phyloP scores from a whole-genome alignment of 2,888 invertebrate genomes.

The Leptarthrus brevirostris region DNA sequence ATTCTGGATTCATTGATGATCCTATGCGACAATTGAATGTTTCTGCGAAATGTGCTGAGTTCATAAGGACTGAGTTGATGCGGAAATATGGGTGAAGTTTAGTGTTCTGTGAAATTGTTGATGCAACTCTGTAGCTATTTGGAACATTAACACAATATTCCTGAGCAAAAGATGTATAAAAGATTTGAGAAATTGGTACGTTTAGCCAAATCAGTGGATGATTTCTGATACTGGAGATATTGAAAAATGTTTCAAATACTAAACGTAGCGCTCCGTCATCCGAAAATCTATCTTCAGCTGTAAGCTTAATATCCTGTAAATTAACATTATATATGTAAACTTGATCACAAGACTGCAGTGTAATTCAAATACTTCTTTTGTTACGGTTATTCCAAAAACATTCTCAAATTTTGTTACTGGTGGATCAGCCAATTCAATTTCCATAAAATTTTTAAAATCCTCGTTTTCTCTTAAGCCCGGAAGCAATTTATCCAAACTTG shows the following conservation, averaged over 20 bases:
- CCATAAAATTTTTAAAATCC: slow-evolving; percentile 44
- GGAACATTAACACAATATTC: slow-evolving; percentile 31
- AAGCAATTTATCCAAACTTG: slow-evolving; percentile 15
- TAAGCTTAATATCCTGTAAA: slow-evolving; percentile 48
- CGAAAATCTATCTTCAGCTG: slow-evolving; percentile 30
- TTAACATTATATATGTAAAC: no score
- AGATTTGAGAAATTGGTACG: slow-evolving; percentile 44
- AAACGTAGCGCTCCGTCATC: slow-evolving; percentile 45
- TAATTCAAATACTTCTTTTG: slow-evolving; percentile 47
- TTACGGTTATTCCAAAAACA: slow-evolving; percentile 8
- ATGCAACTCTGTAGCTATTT: not conserved
- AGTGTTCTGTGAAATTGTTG: slow-evolving; percentile 17
- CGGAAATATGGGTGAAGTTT: slow-evolving; percentile 46
- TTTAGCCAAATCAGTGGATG: slow-evolving; percentile 44
- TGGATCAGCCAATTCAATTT: slow-evolving; percentile 42
- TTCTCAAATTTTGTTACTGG: slow-evolving; percentile 42
- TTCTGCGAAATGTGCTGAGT: slow-evolving; percentile 43
- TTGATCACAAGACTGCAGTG: no score
- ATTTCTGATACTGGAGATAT: not conserved
- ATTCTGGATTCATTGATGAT: slow-evolving; percentile 50
- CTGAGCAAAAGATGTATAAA: slow-evolving; percentile 45
- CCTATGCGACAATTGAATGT: slow-evolving; percentile 42
- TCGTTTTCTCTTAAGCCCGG: slow-evolving; percentile 47
- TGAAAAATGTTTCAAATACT: slow-evolving; percentile 39
- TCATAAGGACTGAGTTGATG: slow-evolving; percentile 49